These are phyloP conservation scores for Tragelaphus strepsiceros DNA, from an alignment of 2,113 vertebrate species.

Conservation along the genomic window DNA sequence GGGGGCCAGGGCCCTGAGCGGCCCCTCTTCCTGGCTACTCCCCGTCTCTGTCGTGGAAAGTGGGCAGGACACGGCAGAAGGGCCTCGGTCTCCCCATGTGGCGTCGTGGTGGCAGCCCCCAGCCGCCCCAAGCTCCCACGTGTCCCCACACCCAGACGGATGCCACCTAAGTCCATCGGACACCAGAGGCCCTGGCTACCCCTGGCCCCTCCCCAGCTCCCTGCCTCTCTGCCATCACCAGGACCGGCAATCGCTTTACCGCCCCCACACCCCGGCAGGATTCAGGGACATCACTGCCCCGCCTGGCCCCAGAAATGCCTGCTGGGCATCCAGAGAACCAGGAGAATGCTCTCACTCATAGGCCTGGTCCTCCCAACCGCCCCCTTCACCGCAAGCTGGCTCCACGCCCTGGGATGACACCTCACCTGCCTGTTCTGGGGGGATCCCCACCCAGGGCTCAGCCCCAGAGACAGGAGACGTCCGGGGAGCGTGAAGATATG, in stretches of 20 bases:
- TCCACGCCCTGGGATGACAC: background rate
- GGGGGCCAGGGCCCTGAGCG: background rate
- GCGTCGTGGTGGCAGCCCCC: background rate
- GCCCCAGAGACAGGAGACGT: background rate
- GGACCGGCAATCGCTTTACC: rapidly evolving
- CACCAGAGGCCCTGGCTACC: background rate
- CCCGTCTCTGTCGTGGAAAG: rapidly evolving
- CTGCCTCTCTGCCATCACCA: too few species aligned
- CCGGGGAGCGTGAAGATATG: rapidly evolving
- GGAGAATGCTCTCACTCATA: background rate
- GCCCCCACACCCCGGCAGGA: background rate
- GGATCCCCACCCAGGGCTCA: background rate
- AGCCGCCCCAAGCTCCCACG: background rate
- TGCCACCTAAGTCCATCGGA: background rate
- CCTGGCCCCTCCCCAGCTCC: rapidly evolving
- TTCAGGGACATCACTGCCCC: background rate
- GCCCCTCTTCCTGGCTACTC: background rate
- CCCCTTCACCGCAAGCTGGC: background rate
- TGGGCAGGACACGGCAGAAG: background rate
- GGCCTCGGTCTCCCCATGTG: background rate
- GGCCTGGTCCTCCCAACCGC: background rate
- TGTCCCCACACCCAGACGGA: rapidly evolving
- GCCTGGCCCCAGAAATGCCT: background rate
- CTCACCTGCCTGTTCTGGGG: background rate
- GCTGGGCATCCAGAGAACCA: background rate